Evolutionary conservation across 1,140 invertebrate species (phyloP).

Genomic region (Pseudachorutes palmiensis): DNA sequence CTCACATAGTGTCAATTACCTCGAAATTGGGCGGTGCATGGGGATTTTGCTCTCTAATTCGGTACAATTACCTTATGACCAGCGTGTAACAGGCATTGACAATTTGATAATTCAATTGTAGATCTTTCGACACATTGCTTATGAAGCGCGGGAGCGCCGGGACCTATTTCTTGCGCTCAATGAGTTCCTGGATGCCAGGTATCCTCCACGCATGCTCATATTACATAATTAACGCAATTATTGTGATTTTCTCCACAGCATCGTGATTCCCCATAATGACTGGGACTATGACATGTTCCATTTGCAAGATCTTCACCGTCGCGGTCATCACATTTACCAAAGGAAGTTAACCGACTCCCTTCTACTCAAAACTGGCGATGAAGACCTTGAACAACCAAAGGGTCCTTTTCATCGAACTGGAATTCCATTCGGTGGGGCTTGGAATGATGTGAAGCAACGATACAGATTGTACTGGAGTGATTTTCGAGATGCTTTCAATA

Average conservation of each 20-base stretch:
- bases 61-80: neutral
- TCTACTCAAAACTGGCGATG: neutral
- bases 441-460: slow-evolving; percentile 76
- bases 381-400: neutral
- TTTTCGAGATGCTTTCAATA: slow-evolving; percentile 73
- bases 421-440: slow-evolving; percentile 64
- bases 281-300: neutral
- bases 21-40: neutral
- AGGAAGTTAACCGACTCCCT: neutral
- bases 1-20: neutral
- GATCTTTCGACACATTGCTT: slow-evolving; percentile 3
- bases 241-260: neutral
- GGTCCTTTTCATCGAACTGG: neutral
- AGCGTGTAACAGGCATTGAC: neutral
- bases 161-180: neutral
- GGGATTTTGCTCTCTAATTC: neutral
- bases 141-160: neutral
- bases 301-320: neutral
- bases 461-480: slow-evolving; percentile 80
- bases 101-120: neutral
- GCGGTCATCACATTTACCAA: neutral
- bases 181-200: slow-evolving; percentile 5
- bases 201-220: neutral
- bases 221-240: no score
- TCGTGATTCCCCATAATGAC: neutral